Conservation (phyloP, 1,140 invertebrate genomes). For the Listronotus oregonensis region DNA sequence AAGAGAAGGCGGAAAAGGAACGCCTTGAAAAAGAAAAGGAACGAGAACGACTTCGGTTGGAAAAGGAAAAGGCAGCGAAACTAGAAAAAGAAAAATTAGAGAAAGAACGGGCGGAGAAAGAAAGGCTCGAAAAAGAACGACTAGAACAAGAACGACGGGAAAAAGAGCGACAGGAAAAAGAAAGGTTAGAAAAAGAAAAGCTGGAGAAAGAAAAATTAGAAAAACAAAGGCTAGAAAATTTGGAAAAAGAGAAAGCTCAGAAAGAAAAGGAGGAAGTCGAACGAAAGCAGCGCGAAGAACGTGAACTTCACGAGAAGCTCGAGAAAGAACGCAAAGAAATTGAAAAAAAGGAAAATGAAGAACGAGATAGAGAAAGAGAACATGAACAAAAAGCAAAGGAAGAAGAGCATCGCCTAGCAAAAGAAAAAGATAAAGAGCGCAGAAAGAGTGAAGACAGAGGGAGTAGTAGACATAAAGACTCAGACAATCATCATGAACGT, state of each 20-base stretch:
- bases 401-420: slow-evolving; percentile 47
- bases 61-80: slow-evolving; percentile 51
- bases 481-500: slow-evolving; percentile 52
- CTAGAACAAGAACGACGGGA: slow-evolving; percentile 52
- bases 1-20: slow-evolving; percentile 48
- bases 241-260: slow-evolving; percentile 38
- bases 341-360: slow-evolving; percentile 48
- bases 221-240: slow-evolving; percentile 48
- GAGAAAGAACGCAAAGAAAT: slow-evolving; percentile 47
- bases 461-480: slow-evolving; percentile 45
- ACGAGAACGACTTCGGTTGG: slow-evolving; percentile 48
- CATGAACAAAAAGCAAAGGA: slow-evolving; percentile 45
- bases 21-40: slow-evolving; percentile 35
- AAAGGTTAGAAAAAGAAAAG: slow-evolving; percentile 52
- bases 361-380: slow-evolving; percentile 38
- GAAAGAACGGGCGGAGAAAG: slow-evolving; percentile 50
- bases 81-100: slow-evolving; percentile 50
- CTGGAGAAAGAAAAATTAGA: slow-evolving; percentile 45
- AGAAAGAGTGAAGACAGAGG: slow-evolving; percentile 55
- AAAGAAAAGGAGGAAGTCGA: slow-evolving; percentile 50
- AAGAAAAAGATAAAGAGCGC: slow-evolving; percentile 42
- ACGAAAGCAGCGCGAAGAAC: slow-evolving; percentile 42
- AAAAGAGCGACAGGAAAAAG: slow-evolving; percentile 48
- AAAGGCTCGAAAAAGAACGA: slow-evolving; percentile 55
- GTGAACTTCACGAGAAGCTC: slow-evolving; percentile 46